Percentiles rank a stretch among this genome's conserved stretches.
phyloP scores from a whole-genome alignment of 2,888 invertebrate genomes.

The Drosophila quinaria region DNA sequence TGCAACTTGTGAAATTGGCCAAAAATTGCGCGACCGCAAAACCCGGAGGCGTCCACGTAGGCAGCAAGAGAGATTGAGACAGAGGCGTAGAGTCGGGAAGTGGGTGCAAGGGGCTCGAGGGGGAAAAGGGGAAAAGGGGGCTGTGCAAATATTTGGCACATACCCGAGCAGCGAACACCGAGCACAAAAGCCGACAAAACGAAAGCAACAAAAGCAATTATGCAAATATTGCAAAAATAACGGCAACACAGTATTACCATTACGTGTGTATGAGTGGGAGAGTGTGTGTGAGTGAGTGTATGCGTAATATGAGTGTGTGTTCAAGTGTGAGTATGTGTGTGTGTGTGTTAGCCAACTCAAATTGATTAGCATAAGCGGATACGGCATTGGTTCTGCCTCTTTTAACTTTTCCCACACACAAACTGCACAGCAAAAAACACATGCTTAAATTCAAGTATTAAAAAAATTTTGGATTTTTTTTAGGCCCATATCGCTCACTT shows the following conservation, averaged over 20 bases:
- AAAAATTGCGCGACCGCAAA: conserved; percentile 58
- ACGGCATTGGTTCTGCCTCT: conserved; percentile 38
- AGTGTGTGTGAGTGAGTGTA: conserved; percentile 14
- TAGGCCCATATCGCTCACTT: too few relatives aligned
- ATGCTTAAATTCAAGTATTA: too few relatives aligned
- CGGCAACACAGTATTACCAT: conserved; percentile 54
- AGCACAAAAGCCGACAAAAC: conserved; percentile 59
- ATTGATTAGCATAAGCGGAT: conserved; percentile 67
- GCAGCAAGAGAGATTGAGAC: conserved; percentile 16
- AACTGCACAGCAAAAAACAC: not conserved
- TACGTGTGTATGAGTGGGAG: conserved; percentile 14
- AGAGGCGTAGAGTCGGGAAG: not conserved
- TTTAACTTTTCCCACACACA: conserved; percentile 13
- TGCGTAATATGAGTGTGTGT: conserved; percentile 27
- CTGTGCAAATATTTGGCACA: conserved; percentile 67
- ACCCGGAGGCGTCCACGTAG: conserved; percentile 41
- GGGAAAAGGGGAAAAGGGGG: not conserved
- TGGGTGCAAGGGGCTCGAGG: not conserved
- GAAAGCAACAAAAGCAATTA: conserved; percentile 75
- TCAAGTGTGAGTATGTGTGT: conserved; percentile 25
- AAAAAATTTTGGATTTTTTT: too few relatives aligned
- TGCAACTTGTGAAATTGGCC: conserved; percentile 71
- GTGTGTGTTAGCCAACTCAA: conserved; percentile 45
- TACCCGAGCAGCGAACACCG: conserved; percentile 23
- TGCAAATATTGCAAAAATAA: conserved; percentile 76